Evolutionary conservation across 2,113 vertebrate genomes (phyloP).

Genomic region (Sander vitreus): DNA sequence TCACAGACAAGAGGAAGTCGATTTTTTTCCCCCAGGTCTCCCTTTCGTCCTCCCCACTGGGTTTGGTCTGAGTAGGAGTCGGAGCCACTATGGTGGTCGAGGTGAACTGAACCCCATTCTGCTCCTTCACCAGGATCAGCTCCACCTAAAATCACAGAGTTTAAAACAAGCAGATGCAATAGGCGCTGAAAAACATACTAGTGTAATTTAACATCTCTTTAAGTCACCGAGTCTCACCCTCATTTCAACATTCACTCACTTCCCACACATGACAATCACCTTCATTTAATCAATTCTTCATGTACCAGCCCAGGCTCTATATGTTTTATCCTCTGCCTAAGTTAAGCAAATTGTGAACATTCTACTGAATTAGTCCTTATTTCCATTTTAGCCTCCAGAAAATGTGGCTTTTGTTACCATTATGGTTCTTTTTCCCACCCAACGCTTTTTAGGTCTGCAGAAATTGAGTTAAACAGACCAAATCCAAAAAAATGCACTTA

Average conservation of each 20-base stretch:
- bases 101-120: constrained; percentile 92
- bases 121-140: constrained; percentile 90
- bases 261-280: background rate
- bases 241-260: background rate
- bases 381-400: background rate
- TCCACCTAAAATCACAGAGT: constrained; percentile 80
- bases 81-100: constrained; percentile 84
- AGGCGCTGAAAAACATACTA: background rate
- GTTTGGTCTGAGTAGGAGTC: constrained; percentile 62
- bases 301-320: background rate
- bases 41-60: constrained; percentile 81
- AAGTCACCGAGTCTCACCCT: background rate
- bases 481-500: background rate
- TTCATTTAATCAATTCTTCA: background rate
- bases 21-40: constrained; percentile 94
- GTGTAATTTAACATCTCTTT: background rate
- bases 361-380: background rate
- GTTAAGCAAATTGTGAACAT: background rate
- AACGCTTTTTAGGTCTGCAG: background rate
- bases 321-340: background rate
- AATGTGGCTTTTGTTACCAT: fast-evolving
- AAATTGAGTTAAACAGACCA: background rate
- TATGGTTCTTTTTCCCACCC: background rate
- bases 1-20: constrained; percentile 92
- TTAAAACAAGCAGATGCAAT: background rate